Percentiles rank a stretch among this genome's conserved stretches.
phyloP scores from a whole-genome alignment of 37 sponge, comb jelly and placozoan species.

The Chondrosia reniformis region DNA sequence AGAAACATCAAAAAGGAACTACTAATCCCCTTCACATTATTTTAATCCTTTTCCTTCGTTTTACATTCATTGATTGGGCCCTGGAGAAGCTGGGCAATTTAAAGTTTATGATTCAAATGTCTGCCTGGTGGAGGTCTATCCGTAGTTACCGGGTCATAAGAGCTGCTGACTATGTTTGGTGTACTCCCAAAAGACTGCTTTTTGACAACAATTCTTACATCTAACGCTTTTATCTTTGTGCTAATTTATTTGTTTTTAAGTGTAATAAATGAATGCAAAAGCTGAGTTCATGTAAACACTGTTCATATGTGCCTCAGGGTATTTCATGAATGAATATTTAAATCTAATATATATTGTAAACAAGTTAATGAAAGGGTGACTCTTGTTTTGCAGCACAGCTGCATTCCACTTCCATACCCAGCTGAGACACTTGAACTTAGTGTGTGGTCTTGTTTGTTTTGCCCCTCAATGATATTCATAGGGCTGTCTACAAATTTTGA shows the following conservation, averaged over 20 bases:
- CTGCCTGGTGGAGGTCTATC: slow-evolving; percentile 50
- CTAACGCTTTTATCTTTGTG: background rate
- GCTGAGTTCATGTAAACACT: too few relatives aligned
- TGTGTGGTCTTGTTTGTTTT: too few relatives aligned
- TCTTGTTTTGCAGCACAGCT: too few relatives aligned
- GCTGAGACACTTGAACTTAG: too few relatives aligned
- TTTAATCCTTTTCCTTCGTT: slow-evolving; percentile 66
- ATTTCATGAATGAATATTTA: too few relatives aligned
- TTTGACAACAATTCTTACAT: slow-evolving; percentile 31
- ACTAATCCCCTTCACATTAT: slow-evolving; percentile 52
- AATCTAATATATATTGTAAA: too few relatives aligned
- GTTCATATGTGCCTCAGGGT: too few relatives aligned
- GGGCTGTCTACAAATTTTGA: too few relatives aligned
- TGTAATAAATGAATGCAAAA: too few relatives aligned
- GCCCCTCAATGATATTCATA: too few relatives aligned
- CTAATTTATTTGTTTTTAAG: background rate
- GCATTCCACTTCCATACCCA: too few relatives aligned
- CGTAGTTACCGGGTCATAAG: slow-evolving; percentile 14
- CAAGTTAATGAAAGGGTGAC: too few relatives aligned
- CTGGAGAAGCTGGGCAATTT: slow-evolving; percentile 44
- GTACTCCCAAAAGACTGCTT: slow-evolving; percentile 51
- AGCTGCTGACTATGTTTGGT: slow-evolving; percentile 57
- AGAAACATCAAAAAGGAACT: slow-evolving; percentile 49
- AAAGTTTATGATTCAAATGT: slow-evolving; percentile 68
- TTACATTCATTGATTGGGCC: slow-evolving; percentile 60